Base-by-base conservation (phyloP, 1,140 invertebrate genomes). In the Euwallacea fornicatus region DNA sequence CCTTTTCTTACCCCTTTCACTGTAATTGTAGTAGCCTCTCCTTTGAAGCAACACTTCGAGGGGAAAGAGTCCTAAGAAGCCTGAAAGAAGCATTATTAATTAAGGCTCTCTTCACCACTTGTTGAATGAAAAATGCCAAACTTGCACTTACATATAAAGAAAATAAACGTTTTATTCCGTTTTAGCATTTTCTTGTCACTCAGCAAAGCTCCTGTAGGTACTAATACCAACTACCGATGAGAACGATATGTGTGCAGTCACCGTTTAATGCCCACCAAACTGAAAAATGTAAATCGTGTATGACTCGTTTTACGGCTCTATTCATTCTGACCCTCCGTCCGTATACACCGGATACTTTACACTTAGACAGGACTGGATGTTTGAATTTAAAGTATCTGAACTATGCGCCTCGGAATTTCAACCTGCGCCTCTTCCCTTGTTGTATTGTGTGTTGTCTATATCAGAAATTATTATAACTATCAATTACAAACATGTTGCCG, bases 301-400 rank as follows among this genome's bases (percentile, higher is more conserved):
- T 16, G 54, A 56, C 54, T 56, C 16, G n/a, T 56, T 56, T 56
- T 56, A 56, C 54, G 54, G 54, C 54, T 56, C 16, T 56, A 56
- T 56, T 56, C 54, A 56, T 56, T 56, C 54, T 13, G 54, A 56
- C 54, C 54, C 54, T 56, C 10, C 9, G 46, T 50, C 13, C 9
- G 54, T 56, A 56, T 56, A 56, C 16, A 56, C 54, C 54, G 54
- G 54, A 56, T 56, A 56, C 16, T 56, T 50, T 56, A 21, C 54
- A 56, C 16, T 21, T 15, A 56, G 8, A 15, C 54, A 56, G 16
- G 11, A 16, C 16, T 56, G 54, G 2, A 50, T 13, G 13, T 13
- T 50, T 6, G 54, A 15, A 56, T 56, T 56, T 13, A 56, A 56
- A 56, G 11, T 16, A 56, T 56, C 16, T 15, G 54, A 21, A 50